phyloP scores from a whole-genome alignment of 1,140 invertebrate species.

The Brachionus calyciflorus region DNA sequence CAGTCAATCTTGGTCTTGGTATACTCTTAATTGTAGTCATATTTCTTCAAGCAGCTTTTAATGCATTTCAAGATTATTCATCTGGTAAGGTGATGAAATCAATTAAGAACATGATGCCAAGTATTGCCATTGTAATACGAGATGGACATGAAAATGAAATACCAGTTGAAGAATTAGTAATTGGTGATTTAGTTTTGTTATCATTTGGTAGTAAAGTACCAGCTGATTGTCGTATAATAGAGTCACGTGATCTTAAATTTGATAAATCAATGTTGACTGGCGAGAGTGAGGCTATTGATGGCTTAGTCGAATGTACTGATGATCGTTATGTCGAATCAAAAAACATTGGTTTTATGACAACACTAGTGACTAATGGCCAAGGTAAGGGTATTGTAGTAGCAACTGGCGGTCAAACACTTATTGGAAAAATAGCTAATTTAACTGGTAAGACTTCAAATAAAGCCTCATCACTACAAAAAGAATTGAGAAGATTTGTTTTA shows the following conservation, averaged over 20 bases:
- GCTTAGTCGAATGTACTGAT: slow-evolving; percentile 1
- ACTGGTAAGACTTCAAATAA: not conserved
- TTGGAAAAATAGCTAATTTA: not conserved
- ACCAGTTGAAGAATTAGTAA: slow-evolving; percentile 87
- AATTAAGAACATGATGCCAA: slow-evolving; percentile 30
- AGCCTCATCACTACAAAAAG: slow-evolving; percentile 6
- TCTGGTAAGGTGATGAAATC: slow-evolving; percentile 32
- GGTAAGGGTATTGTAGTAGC: slow-evolving; percentile 45
- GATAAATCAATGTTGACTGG: slow-evolving; percentile 26
- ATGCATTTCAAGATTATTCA: slow-evolving; percentile 25
- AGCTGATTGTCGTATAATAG: slow-evolving; percentile 85
- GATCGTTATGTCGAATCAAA: slow-evolving; percentile 18
- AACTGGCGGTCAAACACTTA: not conserved
- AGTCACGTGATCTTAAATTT: slow-evolving; percentile 64
- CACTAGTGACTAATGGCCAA: not conserved
- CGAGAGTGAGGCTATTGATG: slow-evolving; percentile 14
- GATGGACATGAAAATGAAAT: slow-evolving; percentile 56
- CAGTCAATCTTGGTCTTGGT: slow-evolving; percentile 1
- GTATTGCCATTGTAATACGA: slow-evolving; percentile 76
- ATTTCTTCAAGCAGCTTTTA: slow-evolving; percentile 23
- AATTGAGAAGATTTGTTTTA: not conserved
- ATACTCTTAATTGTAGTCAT: not conserved
- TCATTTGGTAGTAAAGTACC: slow-evolving; percentile 94
- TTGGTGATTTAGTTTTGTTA: slow-evolving; percentile 88
- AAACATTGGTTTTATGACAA: slow-evolving; percentile 19